Evolutionary conservation across 2,888 invertebrate species (phyloP).

Genomic region (Dolichopus griseipennis): DNA sequence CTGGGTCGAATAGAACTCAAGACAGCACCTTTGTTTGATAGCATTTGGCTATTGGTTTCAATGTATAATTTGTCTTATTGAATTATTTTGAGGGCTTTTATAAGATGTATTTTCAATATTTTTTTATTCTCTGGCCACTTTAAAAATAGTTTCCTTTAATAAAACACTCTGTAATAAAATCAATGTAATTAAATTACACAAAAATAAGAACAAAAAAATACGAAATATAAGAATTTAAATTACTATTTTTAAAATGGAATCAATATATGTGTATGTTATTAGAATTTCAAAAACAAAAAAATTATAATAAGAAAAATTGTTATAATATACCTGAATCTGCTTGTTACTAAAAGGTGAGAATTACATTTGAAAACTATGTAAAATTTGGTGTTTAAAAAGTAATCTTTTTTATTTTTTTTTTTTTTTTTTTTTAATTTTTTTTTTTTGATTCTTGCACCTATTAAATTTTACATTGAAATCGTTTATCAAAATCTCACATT

Average conservation of each 20-base stretch:
- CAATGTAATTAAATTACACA: no score
- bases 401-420: background rate
- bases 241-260: background rate
- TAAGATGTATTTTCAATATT: no score
- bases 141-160: no score
- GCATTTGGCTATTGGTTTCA: no score
- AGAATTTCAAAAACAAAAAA: background rate
- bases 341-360: conserved; percentile 11
- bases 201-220: no score
- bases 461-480: conserved; percentile 17
- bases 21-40: no score
- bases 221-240: no score
- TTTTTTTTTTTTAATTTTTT: background rate
- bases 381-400: conserved; percentile 8
- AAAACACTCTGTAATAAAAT: no score
- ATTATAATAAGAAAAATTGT: background rate
- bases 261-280: background rate
- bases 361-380: conserved; percentile 17
- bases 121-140: no score
- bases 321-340: background rate
- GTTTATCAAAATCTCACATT: conserved; percentile 20
- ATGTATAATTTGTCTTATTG: no score
- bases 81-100: no score
- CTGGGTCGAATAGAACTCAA: no score
- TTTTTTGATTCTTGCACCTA: conserved; percentile 7